Evolutionary conservation across 2,113 vertebrate species (phyloP), one percentile per base, ranked within the genome.

Genomic region (Oxygymnocypris stewartii): DNA sequence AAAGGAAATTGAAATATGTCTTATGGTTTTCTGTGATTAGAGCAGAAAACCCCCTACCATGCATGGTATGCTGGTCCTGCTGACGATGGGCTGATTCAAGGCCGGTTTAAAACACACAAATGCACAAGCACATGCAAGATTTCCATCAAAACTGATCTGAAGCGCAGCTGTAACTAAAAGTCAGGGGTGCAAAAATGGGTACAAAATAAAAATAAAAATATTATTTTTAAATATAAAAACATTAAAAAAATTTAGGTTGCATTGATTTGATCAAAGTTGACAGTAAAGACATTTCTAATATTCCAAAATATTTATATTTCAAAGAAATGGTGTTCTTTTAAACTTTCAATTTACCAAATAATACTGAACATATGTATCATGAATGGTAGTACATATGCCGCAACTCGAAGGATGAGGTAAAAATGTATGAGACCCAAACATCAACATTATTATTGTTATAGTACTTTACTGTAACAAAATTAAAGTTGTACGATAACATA

Each of bases 1-100:
- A 85, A 85, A 85, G 47, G 63, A 79, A 54, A 79, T 54, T 85
- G 61, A 79, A 85, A 79, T 40, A 79, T 25, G 61, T 79, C 84
- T 79, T 42, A 79, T 28, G 65, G 76, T 85, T 69, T 6, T 69
- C 42, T 28, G 4, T 67, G 61, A 79, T 79, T 67, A 85, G 42
- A 83, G 81, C 28, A 82, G 65, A 71, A 73, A 84, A 73, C 67
- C 49, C 69, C 44, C 71, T 82, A 69, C 16, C 10, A 51, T 1
- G 80, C 63, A 82, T 71, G 80, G 61, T n/a, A 25, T 63, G 61
- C 71, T 6, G 63, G 40, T 47, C 63, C 25, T 49, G 44, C 63
- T 71, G 80, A 37, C 18, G 11, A 51, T 25, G 3, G 63, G 44
- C 42, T 71, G 25, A 10, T 7, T 82, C 37, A 20, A 47, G 16